phyloP scores from a whole-genome alignment of 2,888 invertebrate genomes.

The Phymatocera aterrima region DNA sequence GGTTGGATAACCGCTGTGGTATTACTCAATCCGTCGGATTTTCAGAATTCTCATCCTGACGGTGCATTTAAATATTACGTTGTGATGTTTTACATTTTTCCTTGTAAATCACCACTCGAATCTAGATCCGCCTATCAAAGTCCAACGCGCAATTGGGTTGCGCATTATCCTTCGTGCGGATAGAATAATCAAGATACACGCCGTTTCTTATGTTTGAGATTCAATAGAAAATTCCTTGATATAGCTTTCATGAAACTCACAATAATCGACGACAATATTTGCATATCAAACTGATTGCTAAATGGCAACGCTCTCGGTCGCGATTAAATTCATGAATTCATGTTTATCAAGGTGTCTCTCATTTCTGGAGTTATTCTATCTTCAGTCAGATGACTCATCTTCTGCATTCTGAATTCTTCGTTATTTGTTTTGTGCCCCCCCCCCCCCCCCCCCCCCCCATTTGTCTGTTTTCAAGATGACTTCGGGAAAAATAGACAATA shows the following conservation, averaged over 20 bases:
- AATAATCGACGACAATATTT: neutral
- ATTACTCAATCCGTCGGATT: neutral
- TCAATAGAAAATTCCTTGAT: neutral
- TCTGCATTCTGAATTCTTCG: neutral
- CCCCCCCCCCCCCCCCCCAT: no score
- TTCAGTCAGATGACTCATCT: neutral
- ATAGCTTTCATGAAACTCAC: neutral
- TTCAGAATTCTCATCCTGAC: neutral
- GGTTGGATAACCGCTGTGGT: conserved; percentile 8
- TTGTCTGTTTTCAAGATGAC: neutral
- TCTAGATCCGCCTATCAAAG: neutral
- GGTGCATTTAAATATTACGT: neutral
- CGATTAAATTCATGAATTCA: conserved; percentile 16
- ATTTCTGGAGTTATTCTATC: neutral
- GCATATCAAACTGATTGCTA: neutral
- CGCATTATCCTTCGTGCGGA: neutral
- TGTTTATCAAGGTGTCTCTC: neutral
- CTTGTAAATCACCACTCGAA: neutral
- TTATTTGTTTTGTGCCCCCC: neutral
- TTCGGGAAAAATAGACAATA: neutral
- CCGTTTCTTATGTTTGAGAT: neutral
- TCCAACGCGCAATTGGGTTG: neutral
- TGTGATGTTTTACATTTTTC: neutral
- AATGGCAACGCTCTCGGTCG: neutral
- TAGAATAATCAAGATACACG: neutral